Base-by-base conservation (phyloP, 2,888 invertebrate genomes). In the Lobophora halterata region DNA sequence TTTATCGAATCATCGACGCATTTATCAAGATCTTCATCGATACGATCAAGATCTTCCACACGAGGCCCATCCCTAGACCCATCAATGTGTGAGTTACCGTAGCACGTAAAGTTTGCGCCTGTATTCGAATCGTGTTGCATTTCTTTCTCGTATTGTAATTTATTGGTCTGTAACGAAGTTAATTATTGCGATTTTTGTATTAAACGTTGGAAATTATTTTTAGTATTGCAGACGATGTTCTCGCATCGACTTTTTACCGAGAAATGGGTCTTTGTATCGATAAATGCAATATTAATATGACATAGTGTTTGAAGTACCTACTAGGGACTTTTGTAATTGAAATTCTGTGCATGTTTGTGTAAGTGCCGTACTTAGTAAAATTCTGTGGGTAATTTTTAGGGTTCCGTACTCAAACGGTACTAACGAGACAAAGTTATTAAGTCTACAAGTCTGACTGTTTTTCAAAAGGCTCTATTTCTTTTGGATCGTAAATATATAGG, bases 151-250 rank as follows among this genome's bases (percentile, higher is more conserved):
- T 79, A 82, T 86, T 82, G 87, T 86, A 83, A 87, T 87, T 86
- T 87, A 87, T 87, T 80, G 79, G 82, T 76, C 85, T 86, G 86
- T 85, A 86, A 85, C 85, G 77, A 85, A 83, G 85, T 86, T 86
- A 87, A 87, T 87, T 87, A 87, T 86, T 86, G 79, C 81, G 79
- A 87, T 87, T 87, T 87, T 87, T 86, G 86, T 85, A 86, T 86
- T 86, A 86, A 87, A 87, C 83, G 85, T 77, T 83, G 83, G 73
- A 86, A 82, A 86, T 86, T 85, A 87, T 86, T 86, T 86, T 86
- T 82, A 86, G 75, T 77, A 49, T 66, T 62, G 75, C 78, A 78
- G 75, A 77, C 70, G 58, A 53, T 59, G 52, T 48, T 47, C 57
- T 55, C 56, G 65, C 58, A 54, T 56, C 42, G 52, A 43, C 58